Evolutionary conservation across 2,888 invertebrate species (phyloP).

Genomic region (Lobophora halterata): DNA sequence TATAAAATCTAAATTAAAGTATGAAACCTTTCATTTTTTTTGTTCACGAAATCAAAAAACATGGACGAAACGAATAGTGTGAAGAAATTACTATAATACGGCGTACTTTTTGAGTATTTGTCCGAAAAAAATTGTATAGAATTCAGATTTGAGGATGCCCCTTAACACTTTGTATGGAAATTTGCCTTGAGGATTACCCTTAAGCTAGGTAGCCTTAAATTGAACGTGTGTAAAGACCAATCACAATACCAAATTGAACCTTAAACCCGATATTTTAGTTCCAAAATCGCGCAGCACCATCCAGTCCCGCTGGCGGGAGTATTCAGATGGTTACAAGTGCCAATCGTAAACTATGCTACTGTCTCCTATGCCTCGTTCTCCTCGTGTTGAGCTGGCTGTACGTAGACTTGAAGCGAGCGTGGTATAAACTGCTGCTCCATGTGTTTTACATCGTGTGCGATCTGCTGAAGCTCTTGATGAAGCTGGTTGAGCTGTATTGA

Average conservation of each 20-base stretch:
- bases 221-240: conserved; percentile 12
- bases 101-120: too few relatives aligned
- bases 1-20: too few relatives aligned
- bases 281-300: conserved; percentile 20
- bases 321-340: conserved; percentile 71
- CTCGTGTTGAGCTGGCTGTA: conserved; percentile 50
- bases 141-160: too few relatives aligned
- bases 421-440: conserved; percentile 66
- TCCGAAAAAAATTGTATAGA: too few relatives aligned
- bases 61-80: too few relatives aligned
- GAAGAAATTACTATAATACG: too few relatives aligned
- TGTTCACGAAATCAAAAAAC: too few relatives aligned
- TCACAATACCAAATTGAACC: conserved; percentile 8
- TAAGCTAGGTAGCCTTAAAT: too few relatives aligned
- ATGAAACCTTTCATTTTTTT: too few relatives aligned
- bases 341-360: conserved; percentile 56
- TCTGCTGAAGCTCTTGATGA: conserved; percentile 66
- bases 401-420: conserved; percentile 63
- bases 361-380: conserved; percentile 42
- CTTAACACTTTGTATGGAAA: too few relatives aligned
- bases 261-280: conserved; percentile 16
- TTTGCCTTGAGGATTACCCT: too few relatives aligned
- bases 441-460: conserved; percentile 68
- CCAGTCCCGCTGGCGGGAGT: conserved; percentile 24
- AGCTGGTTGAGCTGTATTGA: conserved; percentile 68